Base-by-base conservation (phyloP, 2,113 vertebrate genomes). In the Cyprinodon tularosa region DNA sequence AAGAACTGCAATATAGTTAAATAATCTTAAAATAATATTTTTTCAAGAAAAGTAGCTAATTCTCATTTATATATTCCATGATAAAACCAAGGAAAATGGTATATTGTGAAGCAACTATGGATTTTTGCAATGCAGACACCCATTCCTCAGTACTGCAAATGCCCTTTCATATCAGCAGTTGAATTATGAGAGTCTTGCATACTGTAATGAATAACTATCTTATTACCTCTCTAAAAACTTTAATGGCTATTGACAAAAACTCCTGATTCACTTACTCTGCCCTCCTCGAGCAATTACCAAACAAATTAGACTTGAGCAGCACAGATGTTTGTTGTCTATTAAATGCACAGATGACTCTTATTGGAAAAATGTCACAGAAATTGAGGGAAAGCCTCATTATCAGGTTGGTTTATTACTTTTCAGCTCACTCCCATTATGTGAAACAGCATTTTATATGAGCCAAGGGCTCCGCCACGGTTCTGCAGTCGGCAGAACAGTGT, bases 371-470 rank as follows among this genome's bases (percentile, higher is more conserved):
- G 90, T 90, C 78, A 45, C 61, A 40, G 83, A 78, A 84, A 81
- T 74, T 89, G 86, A 90, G 72, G 83, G 77, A 90, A 90, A 79
- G 90, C 86, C 89, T 91, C 84, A 90, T 94, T 93, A 93, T 86
- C 79, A 69, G 76, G 39, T 77, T 85, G 88, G 57, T 85, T 91
- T 90, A 87, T 86, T 85, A 84, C 71, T 86, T 89, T 88, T 80
- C 77, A 64, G 75, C 80, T 61, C 0, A 64, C 22, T 80, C 78
- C 72, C 79, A 86, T 90, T 84, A 85, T 44, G 61, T 75, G 81
- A 77, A 82, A 47, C 80, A 66, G 66, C 66, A 57, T 81, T 87
- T 81, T 50, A 62, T 65, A 86, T 72, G 72, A 87, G 78, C 78
- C 77, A 48, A 72, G 84, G 83, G 62, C 76, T 88, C 64, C 29